A percentile compares a stretch with the other conserved stretches of the same genome.
phyloP scores from a whole-genome alignment of 2,113 vertebrate species.

The Balaeniceps rex region DNA sequence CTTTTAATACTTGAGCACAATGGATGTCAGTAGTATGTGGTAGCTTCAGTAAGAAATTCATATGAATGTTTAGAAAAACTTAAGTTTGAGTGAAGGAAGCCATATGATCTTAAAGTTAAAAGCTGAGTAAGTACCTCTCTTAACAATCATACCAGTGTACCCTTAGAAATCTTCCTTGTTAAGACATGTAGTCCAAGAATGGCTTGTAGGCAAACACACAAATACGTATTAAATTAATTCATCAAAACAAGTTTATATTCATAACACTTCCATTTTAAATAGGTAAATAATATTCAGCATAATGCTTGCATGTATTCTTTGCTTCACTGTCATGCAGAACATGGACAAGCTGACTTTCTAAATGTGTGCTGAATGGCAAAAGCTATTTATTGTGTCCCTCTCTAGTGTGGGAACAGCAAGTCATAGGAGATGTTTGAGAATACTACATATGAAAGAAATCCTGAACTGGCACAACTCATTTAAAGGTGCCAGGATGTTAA shows the following conservation, averaged over 20 bases:
- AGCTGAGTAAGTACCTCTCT: neutral
- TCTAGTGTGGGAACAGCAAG: neutral
- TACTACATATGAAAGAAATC: neutral
- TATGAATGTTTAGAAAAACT: neutral
- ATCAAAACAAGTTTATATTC: neutral
- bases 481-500: neutral
- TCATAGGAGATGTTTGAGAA: neutral
- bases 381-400: neutral
- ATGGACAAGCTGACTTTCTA: neutral
- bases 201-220: neutral
- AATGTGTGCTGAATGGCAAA: neutral
- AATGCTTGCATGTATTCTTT: neutral
- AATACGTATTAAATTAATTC: neutral
- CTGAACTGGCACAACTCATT: neutral
- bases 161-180: neutral
- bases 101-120: neutral
- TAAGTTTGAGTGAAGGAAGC: neutral
- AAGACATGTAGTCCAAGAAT: neutral
- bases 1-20: neutral
- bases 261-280: neutral
- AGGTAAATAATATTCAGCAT: neutral
- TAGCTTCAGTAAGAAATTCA: neutral
- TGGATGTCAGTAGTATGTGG: neutral
- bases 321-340: neutral
- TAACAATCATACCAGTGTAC: neutral